A percentile compares a stretch with the other conserved stretches of the same genome.
Conservation (phyloP, 2,888 invertebrate genomes). For the Erebia epiphron region DNA sequence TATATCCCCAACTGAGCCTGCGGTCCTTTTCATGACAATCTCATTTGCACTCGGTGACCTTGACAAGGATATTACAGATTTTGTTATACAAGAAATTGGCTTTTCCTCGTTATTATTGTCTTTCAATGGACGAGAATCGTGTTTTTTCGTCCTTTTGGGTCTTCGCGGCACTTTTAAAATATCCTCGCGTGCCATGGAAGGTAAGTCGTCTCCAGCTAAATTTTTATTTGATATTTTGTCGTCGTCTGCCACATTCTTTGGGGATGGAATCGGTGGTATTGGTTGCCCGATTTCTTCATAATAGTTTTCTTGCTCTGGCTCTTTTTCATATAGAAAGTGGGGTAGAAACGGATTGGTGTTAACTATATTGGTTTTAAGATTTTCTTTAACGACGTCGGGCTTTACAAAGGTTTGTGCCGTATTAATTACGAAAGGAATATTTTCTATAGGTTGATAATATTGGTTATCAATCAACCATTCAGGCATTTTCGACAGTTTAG, state of each 20-base stretch:
- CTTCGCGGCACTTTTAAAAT: slow-evolving; percentile 70
- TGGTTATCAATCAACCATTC: slow-evolving; percentile 68
- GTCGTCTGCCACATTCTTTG: slow-evolving; percentile 68
- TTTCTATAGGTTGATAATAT: slow-evolving; percentile 71
- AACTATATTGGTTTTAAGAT: slow-evolving; percentile 44
- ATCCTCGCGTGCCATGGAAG: slow-evolving; percentile 63
- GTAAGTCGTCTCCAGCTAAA: slow-evolving; percentile 54
- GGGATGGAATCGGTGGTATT: slow-evolving; percentile 39
- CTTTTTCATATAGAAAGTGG: slow-evolving; percentile 43
- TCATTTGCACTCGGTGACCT: slow-evolving; percentile 69
- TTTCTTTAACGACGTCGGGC: slow-evolving; percentile 36
- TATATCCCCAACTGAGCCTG: slow-evolving; percentile 53
- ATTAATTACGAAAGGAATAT: slow-evolving; percentile 68
- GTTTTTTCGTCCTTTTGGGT: slow-evolving; percentile 65
- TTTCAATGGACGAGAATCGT: slow-evolving; percentile 41
- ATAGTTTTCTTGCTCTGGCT: slow-evolving; percentile 65
- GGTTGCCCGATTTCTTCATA: slow-evolving; percentile 75
- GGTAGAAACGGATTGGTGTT: slow-evolving; percentile 47
- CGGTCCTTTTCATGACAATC: slow-evolving; percentile 29
- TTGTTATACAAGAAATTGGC: slow-evolving; percentile 60
- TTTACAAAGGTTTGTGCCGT: slow-evolving; percentile 52
- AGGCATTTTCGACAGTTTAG: slow-evolving; percentile 63
- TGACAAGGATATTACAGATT: slow-evolving; percentile 68
- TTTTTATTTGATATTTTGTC: slow-evolving; percentile 65
- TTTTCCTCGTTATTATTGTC: slow-evolving; percentile 43